phyloP scores from a whole-genome alignment of 2,888 invertebrate genomes.

The Heliconius sara region DNA sequence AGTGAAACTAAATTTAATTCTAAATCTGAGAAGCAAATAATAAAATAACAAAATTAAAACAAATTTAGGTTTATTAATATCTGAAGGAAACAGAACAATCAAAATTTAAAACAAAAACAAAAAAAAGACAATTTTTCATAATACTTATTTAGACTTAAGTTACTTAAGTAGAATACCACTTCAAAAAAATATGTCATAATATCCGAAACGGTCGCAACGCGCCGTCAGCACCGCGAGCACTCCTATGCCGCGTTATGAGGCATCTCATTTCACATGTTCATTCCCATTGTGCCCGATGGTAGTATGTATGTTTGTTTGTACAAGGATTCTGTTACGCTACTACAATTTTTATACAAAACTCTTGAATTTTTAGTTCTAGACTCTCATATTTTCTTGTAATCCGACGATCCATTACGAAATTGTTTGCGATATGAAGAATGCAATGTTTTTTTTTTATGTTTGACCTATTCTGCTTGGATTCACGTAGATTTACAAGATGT shows the following conservation, averaged over 20 bases:
- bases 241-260: slow-evolving; percentile 70
- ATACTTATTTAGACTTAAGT: no score
- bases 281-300: slow-evolving; percentile 63
- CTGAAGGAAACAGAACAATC: not conserved
- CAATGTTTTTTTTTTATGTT: slow-evolving; percentile 2
- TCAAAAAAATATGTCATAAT: not conserved
- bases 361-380: slow-evolving; percentile 34
- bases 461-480: slow-evolving; percentile 19
- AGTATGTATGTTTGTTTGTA: slow-evolving; percentile 57
- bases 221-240: slow-evolving; percentile 48
- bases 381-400: slow-evolving; percentile 35
- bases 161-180: no score
- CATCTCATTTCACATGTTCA: slow-evolving; percentile 78
- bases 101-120: not conserved
- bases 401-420: slow-evolving; percentile 35
- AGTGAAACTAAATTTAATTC: no score
- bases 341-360: slow-evolving; percentile 37
- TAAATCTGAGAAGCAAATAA: no score
- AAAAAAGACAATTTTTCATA: not conserved
- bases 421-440: slow-evolving; percentile 30
- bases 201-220: slow-evolving; percentile 37
- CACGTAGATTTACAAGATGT: not conserved
- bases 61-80: no score
- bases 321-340: slow-evolving; percentile 56
- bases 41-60: no score